A percentile compares a stretch with the other conserved stretches of the same genome.
phyloP scores from a whole-genome alignment of 2,113 vertebrate genomes.

The Heteronetta atricapilla region DNA sequence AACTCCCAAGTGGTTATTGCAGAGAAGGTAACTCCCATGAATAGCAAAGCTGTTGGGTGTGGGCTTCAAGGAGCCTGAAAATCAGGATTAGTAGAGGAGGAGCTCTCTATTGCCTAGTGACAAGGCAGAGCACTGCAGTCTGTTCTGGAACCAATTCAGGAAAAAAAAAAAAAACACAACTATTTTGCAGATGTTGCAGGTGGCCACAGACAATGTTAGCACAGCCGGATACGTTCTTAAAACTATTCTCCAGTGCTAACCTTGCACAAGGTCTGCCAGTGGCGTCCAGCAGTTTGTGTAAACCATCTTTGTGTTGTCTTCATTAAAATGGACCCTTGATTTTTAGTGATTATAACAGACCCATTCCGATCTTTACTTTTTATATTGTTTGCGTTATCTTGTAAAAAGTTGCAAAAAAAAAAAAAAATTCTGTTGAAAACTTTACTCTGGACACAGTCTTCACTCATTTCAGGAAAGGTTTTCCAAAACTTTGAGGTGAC shows the following conservation, averaged over 20 bases:
- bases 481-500: background rate
- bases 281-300: background rate
- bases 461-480: background rate
- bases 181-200: background rate
- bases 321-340: background rate
- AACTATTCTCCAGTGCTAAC: background rate
- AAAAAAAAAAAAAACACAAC: background rate
- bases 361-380: background rate
- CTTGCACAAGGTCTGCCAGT: background rate
- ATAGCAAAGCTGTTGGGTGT: constrained; percentile 16
- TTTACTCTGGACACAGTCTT: background rate
- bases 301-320: background rate
- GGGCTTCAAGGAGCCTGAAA: constrained; percentile 38
- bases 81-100: constrained; percentile 36
- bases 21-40: background rate
- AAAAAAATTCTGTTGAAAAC: background rate
- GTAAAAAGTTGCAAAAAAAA: background rate
- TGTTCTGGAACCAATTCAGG: background rate
- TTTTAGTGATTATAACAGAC: background rate
- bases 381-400: background rate
- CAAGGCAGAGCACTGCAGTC: background rate
- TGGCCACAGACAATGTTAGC: background rate
- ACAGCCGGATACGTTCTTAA: background rate
- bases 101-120: background rate
- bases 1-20: background rate